Evolutionary conservation across 2,888 invertebrate genomes (phyloP), one percentile per base, ranked within the genome.

Genomic region (Nephrocerus scutellatus): DNA sequence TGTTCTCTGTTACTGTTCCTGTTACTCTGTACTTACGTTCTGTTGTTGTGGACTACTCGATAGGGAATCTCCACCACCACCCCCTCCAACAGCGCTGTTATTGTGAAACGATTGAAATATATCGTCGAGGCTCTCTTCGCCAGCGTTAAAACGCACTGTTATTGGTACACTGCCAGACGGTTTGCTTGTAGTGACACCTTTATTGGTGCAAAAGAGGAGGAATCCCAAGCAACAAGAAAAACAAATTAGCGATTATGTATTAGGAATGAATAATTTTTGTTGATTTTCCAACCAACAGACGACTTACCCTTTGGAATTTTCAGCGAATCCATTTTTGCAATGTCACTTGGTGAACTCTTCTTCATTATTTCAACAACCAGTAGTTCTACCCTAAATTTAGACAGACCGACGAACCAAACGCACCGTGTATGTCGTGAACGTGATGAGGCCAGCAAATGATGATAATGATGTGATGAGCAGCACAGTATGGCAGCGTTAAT

Each of bases 61-160:
- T 23, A 66, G 55, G 30, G 66, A 63, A 45, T 66, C 63, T 30
- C 52, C 48, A 24, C 47, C 46, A 21, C 37, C 39, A 19, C 42
- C 45, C 9, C 49, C 39, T 21, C 46, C 48, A 15, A 45, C 51
- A 19, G 44, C 49, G 40, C 49, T 51, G 41, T 47, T 54, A 34
- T 50, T 54, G 49, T 63, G 65, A 54, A 63, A 64, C 39, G 63
- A 59, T 46, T 65, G 66, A 50, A 63, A 59, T 33, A 66, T 59
- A 43, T 67, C 66, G 46, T 67, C 67, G 38, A 67, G 55, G 41
- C 66, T 63, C 48, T 67, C 68, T 47, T 67, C 66, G 47, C 62
- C 61, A 51, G 68, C 66, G 55, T 66, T 65, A 41, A 67, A 67
- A 36, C 66, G 66, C 41, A 67, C 68, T 20, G 68, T 59, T 36